Base-by-base conservation (phyloP, 35 echinoderm and acorn worm species). In the Patiria miniata region DNA sequence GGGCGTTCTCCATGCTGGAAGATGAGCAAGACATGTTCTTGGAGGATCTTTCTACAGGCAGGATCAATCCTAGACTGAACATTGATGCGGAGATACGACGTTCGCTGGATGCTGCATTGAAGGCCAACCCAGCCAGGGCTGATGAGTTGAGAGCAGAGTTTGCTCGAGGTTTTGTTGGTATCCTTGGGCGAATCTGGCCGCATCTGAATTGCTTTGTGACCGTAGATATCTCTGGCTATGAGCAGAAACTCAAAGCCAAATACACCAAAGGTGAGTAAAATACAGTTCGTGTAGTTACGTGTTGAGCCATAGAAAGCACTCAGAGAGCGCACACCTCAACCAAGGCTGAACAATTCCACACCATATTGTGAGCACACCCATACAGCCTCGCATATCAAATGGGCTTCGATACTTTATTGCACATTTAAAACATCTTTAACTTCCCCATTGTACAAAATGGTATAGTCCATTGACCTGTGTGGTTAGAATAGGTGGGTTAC, bases 181-280 rank as follows among this genome's bases (percentile, higher is more conserved):
- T 95, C 44, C 61, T 57, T 37, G 81, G 37, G 42, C 39, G 93
- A 32, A 52, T 92, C 22, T 95, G 89, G 93, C 85, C 93, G 21
- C 77, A 73, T 68, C 86, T 92, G 22, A n/a, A 78, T 39, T 19
- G 14, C 15, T 56, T 92, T 19, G 26, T 34, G 4, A 47, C 78
- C 19, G 50, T 89, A 12, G 85, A 87, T 17, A 83, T 92, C 39
- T 59, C 86, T 42, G 69, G 89, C 19, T 97, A 97, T 76, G 80
- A 86, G 22, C 73, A 51, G n/a, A 88, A 69, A 44, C 22, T 96
- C 39, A 82, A 79, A 73, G 59, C 83, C 37, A 76, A 77, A 36
- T 96, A 93, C 52, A 40, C 91, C 60, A 78, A 92, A 89, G 94
- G 94, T 96, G 39, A 79, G 19, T 52, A 50, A 53, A 6, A 4